Percentiles rank a stretch among this genome's conserved stretches.
These are phyloP conservation scores for Neodiprion fabricii DNA, from an alignment of 1,140 invertebrate genomes.

Conservation along the genomic window DNA sequence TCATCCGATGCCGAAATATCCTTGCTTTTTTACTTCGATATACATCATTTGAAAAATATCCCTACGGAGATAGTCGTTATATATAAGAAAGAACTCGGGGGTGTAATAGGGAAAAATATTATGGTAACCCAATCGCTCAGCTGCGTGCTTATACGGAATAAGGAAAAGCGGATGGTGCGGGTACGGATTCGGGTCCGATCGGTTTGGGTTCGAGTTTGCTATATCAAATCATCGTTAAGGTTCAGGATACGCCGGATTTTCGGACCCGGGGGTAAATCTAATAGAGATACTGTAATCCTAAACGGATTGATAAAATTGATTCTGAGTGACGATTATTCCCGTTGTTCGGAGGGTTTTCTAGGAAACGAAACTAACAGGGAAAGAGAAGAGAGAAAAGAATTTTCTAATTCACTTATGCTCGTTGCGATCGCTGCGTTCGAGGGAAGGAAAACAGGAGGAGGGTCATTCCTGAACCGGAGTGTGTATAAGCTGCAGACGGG, in stretches of 20 bases:
- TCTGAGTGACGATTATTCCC: not conserved
- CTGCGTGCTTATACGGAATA: slow-evolving; percentile 9
- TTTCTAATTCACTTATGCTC: slow-evolving; percentile 1
- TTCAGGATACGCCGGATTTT: slow-evolving; percentile 15
- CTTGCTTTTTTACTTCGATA: too few relatives aligned
- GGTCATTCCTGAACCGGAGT: too few relatives aligned
- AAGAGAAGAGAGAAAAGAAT: not conserved
- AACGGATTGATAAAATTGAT: not conserved
- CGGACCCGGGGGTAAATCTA: slow-evolving; percentile 23
- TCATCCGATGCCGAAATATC: not conserved
- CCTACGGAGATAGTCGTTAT: not conserved
- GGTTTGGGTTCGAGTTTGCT: slow-evolving; percentile 16
- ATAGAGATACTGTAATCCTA: slow-evolving; percentile 24
- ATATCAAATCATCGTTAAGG: slow-evolving; percentile 55
- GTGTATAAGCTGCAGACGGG: too few relatives aligned
- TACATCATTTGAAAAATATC: not conserved
- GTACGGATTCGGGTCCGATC: slow-evolving; percentile 13
- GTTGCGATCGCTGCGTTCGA: too few relatives aligned
- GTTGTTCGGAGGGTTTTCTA: not conserved
- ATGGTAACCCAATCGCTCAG: slow-evolving; percentile 51
- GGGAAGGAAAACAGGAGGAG: too few relatives aligned
- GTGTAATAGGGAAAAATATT: slow-evolving; percentile 44
- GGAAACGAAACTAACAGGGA: not conserved
- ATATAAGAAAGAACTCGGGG: slow-evolving; percentile 4
- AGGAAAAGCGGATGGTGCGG: too few relatives aligned